Percentiles rank a stretch among this genome's conserved stretches.
These are phyloP conservation scores for Crotalus tigris DNA, from an alignment of 2,113 vertebrate species.

Conservation along the genomic window DNA sequence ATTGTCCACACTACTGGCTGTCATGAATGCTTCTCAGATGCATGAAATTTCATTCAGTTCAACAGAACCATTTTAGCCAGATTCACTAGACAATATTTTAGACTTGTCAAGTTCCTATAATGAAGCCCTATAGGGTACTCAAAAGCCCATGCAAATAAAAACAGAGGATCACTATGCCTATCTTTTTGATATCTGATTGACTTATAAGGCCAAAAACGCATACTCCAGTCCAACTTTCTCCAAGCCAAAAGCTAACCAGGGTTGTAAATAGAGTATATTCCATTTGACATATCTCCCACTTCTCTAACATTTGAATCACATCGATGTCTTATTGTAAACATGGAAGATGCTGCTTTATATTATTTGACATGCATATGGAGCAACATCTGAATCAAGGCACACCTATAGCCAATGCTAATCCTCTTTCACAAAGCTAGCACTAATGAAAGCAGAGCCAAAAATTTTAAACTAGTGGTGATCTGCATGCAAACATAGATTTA, in stretches of 20 bases:
- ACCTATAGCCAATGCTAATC: not conserved
- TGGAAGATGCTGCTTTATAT: not conserved
- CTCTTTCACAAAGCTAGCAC: not conserved
- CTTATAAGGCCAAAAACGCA: not conserved
- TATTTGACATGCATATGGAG: not conserved
- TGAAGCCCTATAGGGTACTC: not conserved
- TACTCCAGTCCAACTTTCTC: not conserved
- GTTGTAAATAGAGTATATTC: not conserved
- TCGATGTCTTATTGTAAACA: not conserved
- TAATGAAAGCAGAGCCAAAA: not conserved
- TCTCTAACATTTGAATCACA: not conserved
- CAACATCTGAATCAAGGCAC: not conserved
- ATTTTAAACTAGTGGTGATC: not conserved
- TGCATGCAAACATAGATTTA: not conserved
- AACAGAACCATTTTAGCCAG: not conserved
- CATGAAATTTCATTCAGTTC: not conserved
- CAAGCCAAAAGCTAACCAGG: not conserved
- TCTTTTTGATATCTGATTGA: not conserved
- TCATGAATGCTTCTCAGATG: not conserved
- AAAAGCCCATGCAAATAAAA: not conserved
- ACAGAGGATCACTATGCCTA: not conserved
- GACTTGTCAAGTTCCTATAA: not conserved
- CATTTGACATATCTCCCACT: not conserved
- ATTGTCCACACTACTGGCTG: not conserved
- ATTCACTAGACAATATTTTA: not conserved